phyloP scores from a whole-genome alignment of 2,113 vertebrate species.

The Muntiacus reevesi region DNA sequence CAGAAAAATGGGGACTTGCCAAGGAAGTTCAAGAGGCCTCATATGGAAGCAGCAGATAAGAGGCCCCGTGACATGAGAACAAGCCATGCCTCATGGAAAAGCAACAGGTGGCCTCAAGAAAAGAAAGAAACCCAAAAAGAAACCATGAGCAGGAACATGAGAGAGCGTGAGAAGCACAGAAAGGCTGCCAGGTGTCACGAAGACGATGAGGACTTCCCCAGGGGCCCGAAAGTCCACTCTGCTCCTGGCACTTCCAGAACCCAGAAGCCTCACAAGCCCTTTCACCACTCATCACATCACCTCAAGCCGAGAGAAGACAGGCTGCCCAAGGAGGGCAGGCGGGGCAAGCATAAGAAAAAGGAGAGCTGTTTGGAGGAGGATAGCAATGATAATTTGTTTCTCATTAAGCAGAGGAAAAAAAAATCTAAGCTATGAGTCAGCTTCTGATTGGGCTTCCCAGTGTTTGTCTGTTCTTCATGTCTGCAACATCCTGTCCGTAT shows the following conservation, averaged over 20 bases:
- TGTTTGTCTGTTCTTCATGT: background rate
- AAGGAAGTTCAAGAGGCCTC: background rate
- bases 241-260: background rate
- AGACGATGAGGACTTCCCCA: constrained; percentile 74
- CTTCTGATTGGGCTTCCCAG: constrained; percentile 8
- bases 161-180: background rate
- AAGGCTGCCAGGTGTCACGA: background rate
- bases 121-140: background rate
- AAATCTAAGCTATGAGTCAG: constrained; percentile 70
- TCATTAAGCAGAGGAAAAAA: constrained; percentile 83
- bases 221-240: constrained; percentile 37
- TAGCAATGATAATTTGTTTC: constrained; percentile 75
- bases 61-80: constrained; percentile 45
- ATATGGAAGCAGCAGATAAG: background rate
- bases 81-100: constrained; percentile 49
- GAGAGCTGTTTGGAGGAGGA: constrained; percentile 20
- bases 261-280: background rate
- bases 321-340: constrained; percentile 40
- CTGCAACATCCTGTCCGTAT: background rate
- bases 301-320: background rate
- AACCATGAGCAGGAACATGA: background rate
- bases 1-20: constrained; percentile 80
- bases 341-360: constrained; percentile 66
- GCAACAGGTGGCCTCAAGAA: constrained; percentile 12
- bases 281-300: background rate